A percentile compares a stretch with the other conserved stretches of the same genome.
phyloP scores from a whole-genome alignment of 1,140 invertebrate species.

The Anoplophora glabripennis region DNA sequence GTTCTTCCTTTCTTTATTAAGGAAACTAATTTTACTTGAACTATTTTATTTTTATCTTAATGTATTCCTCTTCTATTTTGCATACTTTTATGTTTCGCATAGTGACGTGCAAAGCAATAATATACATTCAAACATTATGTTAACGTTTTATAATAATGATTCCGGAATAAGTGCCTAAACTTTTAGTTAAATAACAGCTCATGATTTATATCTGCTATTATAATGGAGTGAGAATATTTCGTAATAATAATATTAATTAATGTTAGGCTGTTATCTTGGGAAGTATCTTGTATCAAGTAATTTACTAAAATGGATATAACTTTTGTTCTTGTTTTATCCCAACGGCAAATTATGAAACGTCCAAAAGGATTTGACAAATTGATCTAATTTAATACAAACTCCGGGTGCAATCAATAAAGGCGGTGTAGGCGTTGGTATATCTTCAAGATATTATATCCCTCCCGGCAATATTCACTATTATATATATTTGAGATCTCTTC shows the following conservation, averaged over 20 bases:
- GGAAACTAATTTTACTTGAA: no score
- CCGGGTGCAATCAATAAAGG: constrained; percentile 32
- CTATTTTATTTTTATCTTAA: no score
- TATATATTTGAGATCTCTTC: not conserved
- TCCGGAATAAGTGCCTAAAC: no score
- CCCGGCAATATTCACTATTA: not conserved
- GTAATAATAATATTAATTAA: constrained; percentile 24
- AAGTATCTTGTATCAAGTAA: constrained; percentile 33
- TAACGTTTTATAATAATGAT: no score
- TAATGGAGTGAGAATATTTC: not conserved
- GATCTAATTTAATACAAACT: constrained; percentile 37
- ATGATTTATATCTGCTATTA: no score
- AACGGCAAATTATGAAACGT: constrained; percentile 34
- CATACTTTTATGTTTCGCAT: no score
- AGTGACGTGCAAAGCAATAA: no score
- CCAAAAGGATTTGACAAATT: constrained; percentile 38
- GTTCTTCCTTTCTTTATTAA: no score
- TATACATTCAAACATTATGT: no score
- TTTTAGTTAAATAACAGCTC: no score
- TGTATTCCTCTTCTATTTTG: no score
- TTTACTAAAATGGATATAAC: constrained; percentile 32
- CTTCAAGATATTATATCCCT: constrained; percentile 1
- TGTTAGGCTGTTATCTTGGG: constrained; percentile 20
- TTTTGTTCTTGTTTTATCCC: constrained; percentile 32
- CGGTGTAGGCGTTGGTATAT: constrained; percentile 9